A percentile compares a stretch with the other conserved stretches of the same genome.
Evolutionary conservation across 2,797 vertebrate species (phyloP).

Genomic region (Sebastolobus altivelis): DNA sequence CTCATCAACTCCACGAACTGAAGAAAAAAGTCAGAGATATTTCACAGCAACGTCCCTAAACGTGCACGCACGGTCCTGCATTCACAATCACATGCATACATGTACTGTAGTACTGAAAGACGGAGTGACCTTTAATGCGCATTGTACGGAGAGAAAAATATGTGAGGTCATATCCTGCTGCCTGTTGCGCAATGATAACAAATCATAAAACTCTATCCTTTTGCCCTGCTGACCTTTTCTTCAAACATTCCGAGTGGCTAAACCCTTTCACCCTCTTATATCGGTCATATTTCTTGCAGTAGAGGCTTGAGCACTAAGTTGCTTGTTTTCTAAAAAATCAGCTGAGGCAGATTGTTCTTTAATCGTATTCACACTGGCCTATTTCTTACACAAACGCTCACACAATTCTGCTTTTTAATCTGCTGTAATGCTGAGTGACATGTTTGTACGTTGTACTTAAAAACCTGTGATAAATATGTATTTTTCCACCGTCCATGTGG

Average conservation of each 20-base stretch:
- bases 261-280: constrained; percentile 53
- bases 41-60: constrained; percentile 1
- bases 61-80: not conserved
- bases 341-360: constrained; percentile 68
- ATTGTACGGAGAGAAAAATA: constrained; percentile 33
- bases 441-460: not conserved
- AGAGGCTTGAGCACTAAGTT: constrained; percentile 24
- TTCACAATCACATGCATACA: not conserved
- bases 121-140: constrained; percentile 52
- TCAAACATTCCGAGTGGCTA: constrained; percentile 11
- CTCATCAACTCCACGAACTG: constrained; percentile 92
- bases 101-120: not conserved
- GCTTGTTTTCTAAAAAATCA: constrained; percentile 64
- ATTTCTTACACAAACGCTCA: constrained; percentile 49
- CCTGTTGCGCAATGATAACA: constrained; percentile 48
- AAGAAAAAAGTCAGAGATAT: constrained; percentile 8
- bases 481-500: not conserved
- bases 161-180: constrained; percentile 69
- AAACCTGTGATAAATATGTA: not conserved
- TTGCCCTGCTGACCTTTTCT: constrained; percentile 55
- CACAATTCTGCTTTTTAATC: constrained; percentile 45
- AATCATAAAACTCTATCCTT: constrained; percentile 30
- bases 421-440: constrained; percentile 40
- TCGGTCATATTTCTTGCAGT: constrained; percentile 30
- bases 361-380: constrained; percentile 62